Base-by-base conservation (phyloP, 2,888 invertebrate species). In the Tanypteryx hageni region DNA sequence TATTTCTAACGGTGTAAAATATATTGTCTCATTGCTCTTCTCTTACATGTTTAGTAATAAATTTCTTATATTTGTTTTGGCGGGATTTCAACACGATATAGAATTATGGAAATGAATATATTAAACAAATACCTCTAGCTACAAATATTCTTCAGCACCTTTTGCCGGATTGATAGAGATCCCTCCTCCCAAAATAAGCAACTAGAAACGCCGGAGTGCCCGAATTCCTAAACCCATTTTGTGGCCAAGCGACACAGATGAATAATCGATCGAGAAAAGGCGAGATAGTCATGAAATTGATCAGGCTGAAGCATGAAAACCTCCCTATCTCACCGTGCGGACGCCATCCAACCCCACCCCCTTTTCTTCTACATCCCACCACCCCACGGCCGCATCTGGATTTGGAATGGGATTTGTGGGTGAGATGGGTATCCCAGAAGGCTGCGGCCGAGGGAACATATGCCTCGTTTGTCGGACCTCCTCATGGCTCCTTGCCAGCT, bases 401-500 rank as follows among this genome's bases (percentile, higher is more conserved):
- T 59, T 89, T 18, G 61, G 64, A 86, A 86, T 86, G 86, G 86
- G 86, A 59, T 86, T 86, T 86, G 86, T 61, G 86, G 86, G 31
- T 13, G 83, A 44, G 82, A 44, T 11, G 31, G 57, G 59, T 44
- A 44, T 64, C 56, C 89, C 89, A 61, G 57, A 22, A 27, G 86
- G 31, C 61, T 61, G 59, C 27, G 86, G 86, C 86, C 86, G n/a
- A 10, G 68, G 44, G 64, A 89, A 89, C 89, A 89, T 89, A 89
- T 89, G 89, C 89, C 61, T 83, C 83, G 83, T 83, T 83, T 83
- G 83, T 83, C 57, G 27, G 57, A 83, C 83, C 83, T 9, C 61
- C n/a, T 13, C 89, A 44, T 89, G 89, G 89, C 89, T 89, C 89
- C 89, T 89, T 89, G 89, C 89, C 86, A 86, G 61, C 86, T 13